A percentile compares a stretch with the other conserved stretches of the same genome.
Evolutionary conservation across 2,888 invertebrate species (phyloP).

Genomic region (Cotesia congregata): DNA sequence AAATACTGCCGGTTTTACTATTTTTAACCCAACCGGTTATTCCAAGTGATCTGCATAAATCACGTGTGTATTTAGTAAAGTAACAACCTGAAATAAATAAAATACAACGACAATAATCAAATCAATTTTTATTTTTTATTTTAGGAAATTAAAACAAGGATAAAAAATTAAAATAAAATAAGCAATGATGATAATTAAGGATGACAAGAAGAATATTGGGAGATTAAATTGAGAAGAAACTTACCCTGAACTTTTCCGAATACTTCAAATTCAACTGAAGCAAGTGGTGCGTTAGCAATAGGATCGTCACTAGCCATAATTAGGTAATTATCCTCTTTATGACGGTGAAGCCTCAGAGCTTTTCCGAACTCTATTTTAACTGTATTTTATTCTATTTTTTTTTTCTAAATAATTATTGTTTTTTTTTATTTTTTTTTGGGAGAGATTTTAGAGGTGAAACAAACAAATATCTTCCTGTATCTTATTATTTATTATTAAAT

Average conservation of each 20-base stretch:
- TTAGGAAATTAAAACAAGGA: no score
- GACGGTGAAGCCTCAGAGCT: conserved; percentile 34
- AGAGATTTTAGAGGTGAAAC: no score
- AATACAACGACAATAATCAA: neutral
- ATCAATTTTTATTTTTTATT: no score
- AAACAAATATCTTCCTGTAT: conserved; percentile 5
- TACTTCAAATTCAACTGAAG: conserved; percentile 91
- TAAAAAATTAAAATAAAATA: neutral
- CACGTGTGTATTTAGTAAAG: conserved; percentile 90
- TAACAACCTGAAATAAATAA: conserved; percentile 77
- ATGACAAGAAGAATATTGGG: neutral
- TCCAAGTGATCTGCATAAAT: conserved; percentile 80
- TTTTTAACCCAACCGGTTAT: conserved; percentile 95
- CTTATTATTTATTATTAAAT: conserved; percentile 9
- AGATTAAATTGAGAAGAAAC: neutral
- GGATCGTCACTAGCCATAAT: conserved; percentile 61
- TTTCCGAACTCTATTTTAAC: conserved; percentile 29
- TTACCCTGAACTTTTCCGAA: conserved; percentile 92
- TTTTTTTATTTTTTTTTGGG: conserved; percentile 9
- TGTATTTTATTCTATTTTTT: conserved; percentile 15
- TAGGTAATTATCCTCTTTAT: conserved; percentile 44
- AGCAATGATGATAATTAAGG: neutral
- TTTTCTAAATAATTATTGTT: conserved; percentile 7
- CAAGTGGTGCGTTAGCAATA: conserved; percentile 72
- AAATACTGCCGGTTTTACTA: conserved; percentile 87